A percentile compares a stretch with the other conserved stretches of the same genome.
These are phyloP conservation scores for Promerops cafer DNA, from an alignment of 2,113 vertebrate species.

Conservation along the genomic window DNA sequence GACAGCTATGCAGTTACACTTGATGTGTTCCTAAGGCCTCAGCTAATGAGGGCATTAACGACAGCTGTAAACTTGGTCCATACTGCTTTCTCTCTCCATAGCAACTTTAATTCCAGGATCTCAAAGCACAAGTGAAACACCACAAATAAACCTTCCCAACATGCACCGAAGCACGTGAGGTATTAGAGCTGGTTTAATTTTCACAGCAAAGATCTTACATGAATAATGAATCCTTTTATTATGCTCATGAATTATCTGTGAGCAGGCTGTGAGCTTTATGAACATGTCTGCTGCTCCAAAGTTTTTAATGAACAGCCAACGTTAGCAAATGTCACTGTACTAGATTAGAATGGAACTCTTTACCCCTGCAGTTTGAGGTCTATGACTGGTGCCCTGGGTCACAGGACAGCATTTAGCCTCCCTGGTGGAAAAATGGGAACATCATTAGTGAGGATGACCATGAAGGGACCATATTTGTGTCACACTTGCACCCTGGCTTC, in stretches of 20 bases:
- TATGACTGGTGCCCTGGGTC: neutral
- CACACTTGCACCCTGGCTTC: neutral
- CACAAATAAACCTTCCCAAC: slow-evolving; percentile 36
- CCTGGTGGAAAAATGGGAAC: neutral
- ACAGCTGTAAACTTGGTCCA: neutral
- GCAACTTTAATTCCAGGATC: slow-evolving; percentile 6
- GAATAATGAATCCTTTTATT: slow-evolving; percentile 60
- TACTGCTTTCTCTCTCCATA: neutral
- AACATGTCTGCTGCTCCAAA: slow-evolving; percentile 21
- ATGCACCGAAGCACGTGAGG: neutral
- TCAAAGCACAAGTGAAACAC: neutral
- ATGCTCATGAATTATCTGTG: slow-evolving; percentile 55
- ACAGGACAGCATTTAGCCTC: neutral
- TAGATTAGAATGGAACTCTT: neutral
- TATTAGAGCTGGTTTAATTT: slow-evolving; percentile 45
- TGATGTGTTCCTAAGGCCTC: neutral
- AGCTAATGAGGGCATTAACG: neutral
- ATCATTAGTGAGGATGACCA: neutral
- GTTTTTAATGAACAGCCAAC: slow-evolving; percentile 30
- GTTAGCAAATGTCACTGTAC: neutral
- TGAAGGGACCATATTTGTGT: neutral
- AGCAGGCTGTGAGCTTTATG: slow-evolving; percentile 36
- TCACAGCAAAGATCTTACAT: slow-evolving; percentile 29
- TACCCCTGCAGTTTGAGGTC: neutral
- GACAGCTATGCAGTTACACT: neutral